phyloP scores from a whole-genome alignment of 2,888 invertebrate genomes.

The Agrochola lota region DNA sequence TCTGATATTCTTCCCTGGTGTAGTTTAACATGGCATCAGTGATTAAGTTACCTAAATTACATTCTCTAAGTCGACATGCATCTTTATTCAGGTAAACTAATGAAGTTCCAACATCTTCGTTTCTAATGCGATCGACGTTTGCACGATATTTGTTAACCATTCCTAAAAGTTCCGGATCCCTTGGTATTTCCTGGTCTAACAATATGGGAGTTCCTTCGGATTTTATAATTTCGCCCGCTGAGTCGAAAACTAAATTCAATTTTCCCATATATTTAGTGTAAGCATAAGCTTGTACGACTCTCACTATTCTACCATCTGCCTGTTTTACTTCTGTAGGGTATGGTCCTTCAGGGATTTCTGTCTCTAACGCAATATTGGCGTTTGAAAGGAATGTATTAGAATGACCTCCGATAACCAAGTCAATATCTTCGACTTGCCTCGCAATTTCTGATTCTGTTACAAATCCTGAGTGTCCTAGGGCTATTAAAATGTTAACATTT shows the following conservation, averaged over 20 bases:
- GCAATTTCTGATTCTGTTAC: constrained; percentile 94
- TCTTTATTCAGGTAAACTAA: constrained; percentile 92
- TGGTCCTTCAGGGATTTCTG: constrained; percentile 92
- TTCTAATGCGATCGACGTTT: constrained; percentile 88
- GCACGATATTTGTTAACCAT: constrained; percentile 91
- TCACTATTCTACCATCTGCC: constrained; percentile 92
- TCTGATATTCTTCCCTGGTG: constrained; percentile 81
- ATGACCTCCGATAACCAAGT: constrained; percentile 97
- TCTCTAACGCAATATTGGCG: constrained; percentile 90
- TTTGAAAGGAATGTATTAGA: constrained; percentile 97
- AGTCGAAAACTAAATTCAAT: constrained; percentile 93
- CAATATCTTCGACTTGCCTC: constrained; percentile 93
- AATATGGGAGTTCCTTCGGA: constrained; percentile 94
- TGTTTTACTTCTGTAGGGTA: constrained; percentile 95
- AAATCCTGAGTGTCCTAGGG: constrained; percentile 97
- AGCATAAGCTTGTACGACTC: constrained; percentile 97
- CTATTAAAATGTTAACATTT: constrained; percentile 95
- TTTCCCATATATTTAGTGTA: constrained; percentile 97
- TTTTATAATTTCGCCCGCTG: constrained; percentile 92
- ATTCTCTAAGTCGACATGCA: constrained; percentile 93
- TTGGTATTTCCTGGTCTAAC: constrained; percentile 91
- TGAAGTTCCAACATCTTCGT: constrained; percentile 92
- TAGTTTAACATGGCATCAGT: constrained; percentile 93
- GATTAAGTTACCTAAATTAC: constrained; percentile 95
- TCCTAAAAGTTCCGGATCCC: constrained; percentile 91